Conservation (phyloP, 2,113 vertebrate species). For the Anas platyrhynchos region DNA sequence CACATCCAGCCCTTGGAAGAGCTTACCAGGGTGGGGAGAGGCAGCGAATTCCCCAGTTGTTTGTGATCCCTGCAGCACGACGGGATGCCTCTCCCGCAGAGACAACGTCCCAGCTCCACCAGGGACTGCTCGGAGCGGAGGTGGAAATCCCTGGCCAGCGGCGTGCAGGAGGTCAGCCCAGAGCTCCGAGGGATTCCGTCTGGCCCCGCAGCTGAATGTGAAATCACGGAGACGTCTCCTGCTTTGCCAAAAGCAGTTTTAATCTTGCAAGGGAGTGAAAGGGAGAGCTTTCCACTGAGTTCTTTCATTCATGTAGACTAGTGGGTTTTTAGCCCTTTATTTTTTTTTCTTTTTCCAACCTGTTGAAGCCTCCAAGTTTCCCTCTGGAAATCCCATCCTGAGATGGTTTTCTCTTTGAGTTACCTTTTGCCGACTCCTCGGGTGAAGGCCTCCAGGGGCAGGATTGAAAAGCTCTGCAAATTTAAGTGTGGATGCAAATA, state of each 20-base stretch:
- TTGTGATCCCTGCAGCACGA: background rate
- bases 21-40: background rate
- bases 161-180: background rate
- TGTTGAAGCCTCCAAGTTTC: conserved; percentile 49
- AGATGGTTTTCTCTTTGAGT: conserved; percentile 4
- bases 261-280: background rate
- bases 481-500: background rate
- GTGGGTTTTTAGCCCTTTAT: background rate
- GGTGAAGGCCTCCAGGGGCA: background rate
- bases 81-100: background rate
- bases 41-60: background rate
- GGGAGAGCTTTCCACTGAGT: conserved; percentile 20
- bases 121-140: background rate
- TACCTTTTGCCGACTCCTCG: background rate
- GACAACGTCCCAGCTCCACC: background rate
- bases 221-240: background rate
- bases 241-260: conserved; percentile 26
- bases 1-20: background rate
- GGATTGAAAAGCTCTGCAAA: background rate
- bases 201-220: background rate
- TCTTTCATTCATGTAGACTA: background rate
- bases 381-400: conserved; percentile 34
- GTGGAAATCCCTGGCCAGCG: background rate
- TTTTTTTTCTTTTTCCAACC: no score
- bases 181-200: background rate